Evolutionary conservation across 2,113 vertebrate species (phyloP).

Genomic region (Natator depressus): DNA sequence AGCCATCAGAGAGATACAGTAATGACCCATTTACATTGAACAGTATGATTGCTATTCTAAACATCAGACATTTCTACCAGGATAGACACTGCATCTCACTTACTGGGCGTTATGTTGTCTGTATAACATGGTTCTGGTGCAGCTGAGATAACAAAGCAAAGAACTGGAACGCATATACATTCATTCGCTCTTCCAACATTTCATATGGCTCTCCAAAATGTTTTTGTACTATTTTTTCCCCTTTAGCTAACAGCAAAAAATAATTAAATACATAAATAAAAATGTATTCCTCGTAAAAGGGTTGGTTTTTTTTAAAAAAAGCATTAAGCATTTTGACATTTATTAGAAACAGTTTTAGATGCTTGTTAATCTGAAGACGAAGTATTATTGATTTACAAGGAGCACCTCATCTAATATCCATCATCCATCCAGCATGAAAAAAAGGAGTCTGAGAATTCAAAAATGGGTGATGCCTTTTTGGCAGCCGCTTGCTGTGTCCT

Average conservation of each 20-base stretch:
- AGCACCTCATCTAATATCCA: constrained; percentile 68
- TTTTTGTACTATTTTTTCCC: constrained; percentile 55
- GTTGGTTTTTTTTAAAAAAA: constrained; percentile 72
- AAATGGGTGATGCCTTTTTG: constrained; percentile 77
- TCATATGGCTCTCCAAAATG: constrained; percentile 65
- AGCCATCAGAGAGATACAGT: constrained; percentile 1
- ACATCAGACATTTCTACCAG: not conserved
- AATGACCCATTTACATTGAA: not conserved
- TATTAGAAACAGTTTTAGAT: constrained; percentile 78
- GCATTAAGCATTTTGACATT: constrained; percentile 75
- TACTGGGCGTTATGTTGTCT: not conserved
- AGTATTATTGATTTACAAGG: constrained; percentile 76
- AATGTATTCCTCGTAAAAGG: constrained; percentile 66
- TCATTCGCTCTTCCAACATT: constrained; percentile 51
- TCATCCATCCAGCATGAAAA: constrained; percentile 57
- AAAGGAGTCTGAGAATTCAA: constrained; percentile 64
- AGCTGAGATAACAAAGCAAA: constrained; percentile 64
- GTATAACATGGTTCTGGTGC: not conserved
- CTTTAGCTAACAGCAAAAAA: not conserved
- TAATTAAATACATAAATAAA: not conserved
- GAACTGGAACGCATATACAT: not conserved
- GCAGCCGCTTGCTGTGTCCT: constrained; percentile 62
- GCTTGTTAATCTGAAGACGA: constrained; percentile 72
- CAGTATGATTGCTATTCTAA: not conserved
- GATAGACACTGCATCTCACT: not conserved